Conservation (phyloP, 1,140 invertebrate genomes). For the Tigriopus japonicus region DNA sequence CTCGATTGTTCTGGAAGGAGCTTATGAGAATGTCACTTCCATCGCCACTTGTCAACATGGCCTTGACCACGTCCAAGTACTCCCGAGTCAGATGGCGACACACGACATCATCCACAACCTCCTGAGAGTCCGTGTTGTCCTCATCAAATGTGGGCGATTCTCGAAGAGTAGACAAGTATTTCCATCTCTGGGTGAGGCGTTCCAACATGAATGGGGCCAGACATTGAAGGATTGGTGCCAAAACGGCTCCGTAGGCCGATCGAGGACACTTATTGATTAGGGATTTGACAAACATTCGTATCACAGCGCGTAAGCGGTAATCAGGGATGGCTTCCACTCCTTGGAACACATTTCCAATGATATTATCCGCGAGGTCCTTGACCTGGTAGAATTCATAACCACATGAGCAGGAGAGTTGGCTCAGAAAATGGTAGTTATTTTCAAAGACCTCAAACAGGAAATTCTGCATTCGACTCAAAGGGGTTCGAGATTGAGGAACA, state of each 20-base stretch:
- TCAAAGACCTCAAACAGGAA: slow-evolving; percentile 49
- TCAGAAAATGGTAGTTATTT: slow-evolving; percentile 53
- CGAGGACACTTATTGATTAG: slow-evolving; percentile 65
- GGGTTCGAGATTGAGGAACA: slow-evolving; percentile 17
- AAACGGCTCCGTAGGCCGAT: slow-evolving; percentile 46
- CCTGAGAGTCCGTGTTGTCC: slow-evolving; percentile 53
- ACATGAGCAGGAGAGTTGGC: slow-evolving; percentile 50
- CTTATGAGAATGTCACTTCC: slow-evolving; percentile 10
- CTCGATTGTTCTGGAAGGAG: slow-evolving; percentile 16
- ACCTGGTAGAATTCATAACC: slow-evolving; percentile 58
- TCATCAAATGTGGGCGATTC: slow-evolving; percentile 47
- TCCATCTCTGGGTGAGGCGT: slow-evolving; percentile 53
- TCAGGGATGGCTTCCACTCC: slow-evolving; percentile 46
- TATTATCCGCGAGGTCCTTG: slow-evolving; percentile 22
- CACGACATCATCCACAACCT: slow-evolving; percentile 70
- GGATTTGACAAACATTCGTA: slow-evolving; percentile 61
- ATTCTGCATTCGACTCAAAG: slow-evolving; percentile 46
- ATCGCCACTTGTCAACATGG: slow-evolving; percentile 34
- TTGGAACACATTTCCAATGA: slow-evolving; percentile 23
- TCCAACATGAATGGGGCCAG: slow-evolving; percentile 56
- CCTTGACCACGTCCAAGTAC: slow-evolving; percentile 61
- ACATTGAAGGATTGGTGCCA: slow-evolving; percentile 53
- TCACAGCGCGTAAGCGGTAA: slow-evolving; percentile 52
- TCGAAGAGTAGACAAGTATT: slow-evolving; percentile 47
- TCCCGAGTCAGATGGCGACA: slow-evolving; percentile 66